Conservation (phyloP, 1,140 invertebrate genomes). For the Archivesica marissinica region DNA sequence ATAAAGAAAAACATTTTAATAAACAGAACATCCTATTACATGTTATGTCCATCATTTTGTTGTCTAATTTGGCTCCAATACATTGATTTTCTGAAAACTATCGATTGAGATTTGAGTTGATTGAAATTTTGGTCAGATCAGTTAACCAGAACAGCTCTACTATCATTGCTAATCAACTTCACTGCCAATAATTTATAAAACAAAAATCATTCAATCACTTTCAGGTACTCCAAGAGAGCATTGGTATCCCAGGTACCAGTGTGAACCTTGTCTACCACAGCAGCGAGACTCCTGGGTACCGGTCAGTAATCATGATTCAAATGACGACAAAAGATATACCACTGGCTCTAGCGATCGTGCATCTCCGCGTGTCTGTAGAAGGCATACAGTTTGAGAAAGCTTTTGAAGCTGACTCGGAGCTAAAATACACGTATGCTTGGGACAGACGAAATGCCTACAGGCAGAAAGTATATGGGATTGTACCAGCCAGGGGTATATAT, state of each 20-base stretch:
- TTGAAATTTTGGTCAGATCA: too few relatives aligned
- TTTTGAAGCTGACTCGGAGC: constrained; percentile 97
- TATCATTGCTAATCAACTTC: too few relatives aligned
- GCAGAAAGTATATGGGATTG: constrained; percentile 92
- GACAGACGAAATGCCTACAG: constrained; percentile 98
- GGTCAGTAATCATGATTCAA: constrained; percentile 95
- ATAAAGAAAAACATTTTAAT: not conserved
- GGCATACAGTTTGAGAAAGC: constrained; percentile 95
- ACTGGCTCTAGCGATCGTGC: constrained; percentile 92
- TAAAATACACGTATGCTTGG: constrained; percentile 98
- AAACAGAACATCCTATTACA: not conserved
- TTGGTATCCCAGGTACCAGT: constrained; percentile 95
- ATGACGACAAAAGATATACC: constrained; percentile 92
- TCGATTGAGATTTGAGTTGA: too few relatives aligned
- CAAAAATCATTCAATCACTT: too few relatives aligned
- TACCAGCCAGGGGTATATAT: constrained; percentile 84
- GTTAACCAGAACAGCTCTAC: too few relatives aligned
- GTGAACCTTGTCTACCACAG: constrained; percentile 97
- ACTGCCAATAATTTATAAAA: too few relatives aligned
- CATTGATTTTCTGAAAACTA: too few relatives aligned
- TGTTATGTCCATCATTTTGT: too few relatives aligned
- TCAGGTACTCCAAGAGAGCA: constrained; percentile 97
- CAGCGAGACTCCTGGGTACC: constrained; percentile 95
- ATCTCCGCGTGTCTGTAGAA: constrained; percentile 94
- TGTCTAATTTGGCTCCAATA: too few relatives aligned